phyloP scores from a whole-genome alignment of 2,888 invertebrate species.

The Sylvicola cinctus region DNA sequence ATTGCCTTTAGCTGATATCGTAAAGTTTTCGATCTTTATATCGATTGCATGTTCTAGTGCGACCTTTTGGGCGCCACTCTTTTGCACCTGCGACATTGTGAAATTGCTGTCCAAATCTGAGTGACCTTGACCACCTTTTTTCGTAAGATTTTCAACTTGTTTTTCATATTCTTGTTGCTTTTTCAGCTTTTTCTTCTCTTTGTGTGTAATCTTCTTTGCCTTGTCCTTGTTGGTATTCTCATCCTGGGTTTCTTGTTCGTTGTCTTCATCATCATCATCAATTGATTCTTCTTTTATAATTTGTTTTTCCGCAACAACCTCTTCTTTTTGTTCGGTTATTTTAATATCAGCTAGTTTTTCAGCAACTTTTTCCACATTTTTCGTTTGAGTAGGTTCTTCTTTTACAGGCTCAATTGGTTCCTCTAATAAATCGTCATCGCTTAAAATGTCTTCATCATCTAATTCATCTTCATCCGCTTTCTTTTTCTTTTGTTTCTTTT shows the following conservation, averaged over 20 bases:
- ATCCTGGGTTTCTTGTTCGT: conserved; percentile 7
- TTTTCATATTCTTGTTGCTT: conserved; percentile 76
- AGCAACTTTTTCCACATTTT: conserved; percentile 7
- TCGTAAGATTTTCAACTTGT: conserved; percentile 64
- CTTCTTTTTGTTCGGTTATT: conserved; percentile 7
- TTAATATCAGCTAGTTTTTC: too few relatives aligned
- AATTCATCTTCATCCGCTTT: not conserved
- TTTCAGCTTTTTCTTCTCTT: conserved; percentile 80
- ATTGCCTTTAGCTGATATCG: conserved; percentile 92
- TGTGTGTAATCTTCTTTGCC: conserved; percentile 68
- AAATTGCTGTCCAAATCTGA: conserved; percentile 86
- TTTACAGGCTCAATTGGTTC: conserved; percentile 4
- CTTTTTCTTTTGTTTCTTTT: conserved; percentile 19
- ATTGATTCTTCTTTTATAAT: conserved; percentile 28
- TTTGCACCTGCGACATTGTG: conserved; percentile 71
- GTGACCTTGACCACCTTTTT: conserved; percentile 74
- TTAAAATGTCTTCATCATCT: not conserved
- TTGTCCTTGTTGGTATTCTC: conserved; percentile 11
- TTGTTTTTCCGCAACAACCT: conserved; percentile 24
- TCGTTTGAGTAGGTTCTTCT: conserved; percentile 8
- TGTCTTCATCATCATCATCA: conserved; percentile 20
- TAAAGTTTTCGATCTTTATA: conserved; percentile 96
- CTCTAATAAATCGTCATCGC: conserved; percentile 5
- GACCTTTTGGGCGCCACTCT: conserved; percentile 51
- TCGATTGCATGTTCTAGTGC: conserved; percentile 85